Conservation (phyloP, 1,140 invertebrate species). For the Ceratina calcarata region DNA sequence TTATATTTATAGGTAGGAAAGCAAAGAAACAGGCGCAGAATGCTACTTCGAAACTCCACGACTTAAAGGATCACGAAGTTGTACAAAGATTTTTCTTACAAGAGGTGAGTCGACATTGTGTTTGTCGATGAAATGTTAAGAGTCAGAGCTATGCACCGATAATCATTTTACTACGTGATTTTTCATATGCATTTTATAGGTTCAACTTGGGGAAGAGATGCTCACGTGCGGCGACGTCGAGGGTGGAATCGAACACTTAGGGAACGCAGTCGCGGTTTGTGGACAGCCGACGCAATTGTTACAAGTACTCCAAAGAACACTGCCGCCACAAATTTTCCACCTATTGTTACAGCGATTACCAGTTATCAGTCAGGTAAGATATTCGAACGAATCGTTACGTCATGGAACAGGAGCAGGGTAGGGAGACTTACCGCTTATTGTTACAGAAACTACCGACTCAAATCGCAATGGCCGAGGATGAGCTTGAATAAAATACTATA, state of each 20-base stretch:
- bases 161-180: not conserved
- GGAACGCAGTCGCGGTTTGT: conserved; percentile 97
- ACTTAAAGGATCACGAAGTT: conserved; percentile 94
- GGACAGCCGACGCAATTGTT: conserved; percentile 96
- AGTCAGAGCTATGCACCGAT: too few species aligned
- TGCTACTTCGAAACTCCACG: conserved; percentile 84
- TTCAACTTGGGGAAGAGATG: conserved; percentile 94
- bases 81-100: conserved; percentile 95
- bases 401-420: not conserved
- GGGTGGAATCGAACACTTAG: conserved; percentile 95
- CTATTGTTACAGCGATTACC: conserved; percentile 92
- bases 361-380: conserved; percentile 81
- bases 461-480: conserved; percentile 75
- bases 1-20: conserved; percentile 79
- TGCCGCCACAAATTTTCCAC: conserved; percentile 95
- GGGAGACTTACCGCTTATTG: conserved; percentile 42
- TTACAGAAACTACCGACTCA: conserved; percentile 74
- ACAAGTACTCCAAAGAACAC: conserved; percentile 94
- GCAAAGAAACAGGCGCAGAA: conserved; percentile 80
- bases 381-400: conserved; percentile 12
- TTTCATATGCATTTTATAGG: conserved; percentile 77
- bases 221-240: conserved; percentile 92
- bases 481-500: conserved; percentile 74
- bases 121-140: not conserved
- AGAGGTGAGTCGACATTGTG: conserved; percentile 81